Evolutionary conservation across 2,113 vertebrate genomes (phyloP), one percentile per base, ranked within the genome.

Genomic region (Ameiurus melas): DNA sequence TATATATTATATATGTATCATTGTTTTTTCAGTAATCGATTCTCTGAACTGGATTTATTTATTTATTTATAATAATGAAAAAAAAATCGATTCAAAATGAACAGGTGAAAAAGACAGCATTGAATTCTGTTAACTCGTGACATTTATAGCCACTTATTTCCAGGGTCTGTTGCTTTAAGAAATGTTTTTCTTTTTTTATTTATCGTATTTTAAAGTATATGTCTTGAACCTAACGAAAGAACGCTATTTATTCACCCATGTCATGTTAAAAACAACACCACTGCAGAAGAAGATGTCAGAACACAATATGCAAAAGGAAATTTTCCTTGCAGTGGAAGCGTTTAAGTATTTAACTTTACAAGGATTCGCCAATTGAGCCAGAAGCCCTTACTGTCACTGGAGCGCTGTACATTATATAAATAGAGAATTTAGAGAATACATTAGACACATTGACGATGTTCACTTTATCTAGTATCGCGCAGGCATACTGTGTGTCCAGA

Each of bases 401-500:
- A 30, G 47, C 13, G 30, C 77, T 53, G 8, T 1, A n/a, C 77
- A n/a, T 16, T 79, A n/a, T 17, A 77, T 4, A 55, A 77, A 13
- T 36, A n/a, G 75, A 79, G 75, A 47, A 47, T 25, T 5, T 1
- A 27, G 43, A 27, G 10, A 51, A 51, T 78, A n/a, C 47, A n/a
- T 77, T 47, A n/a, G 75, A 17, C n/a, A 19, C 22, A 12, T 22
- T 25, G 5, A 6, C 20, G 39, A 25, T 57, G 9, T 60, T 20
- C 10, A 43, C 39, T 71, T 27, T 71, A 58, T 43, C 51, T 55
- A 39, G 86, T 25, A 43, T 58, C 39, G 5, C 36, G 43, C 66
- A 53, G 51, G 81, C 62, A 51, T 73, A 47, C 39, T 43, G 39
- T 57, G 85, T 64, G 85, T 77, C 79, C n/a, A 39, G 86, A 9